These are phyloP conservation scores for Morpho deidamia DNA, from an alignment of 2,888 invertebrate genomes.

Conservation along the genomic window DNA sequence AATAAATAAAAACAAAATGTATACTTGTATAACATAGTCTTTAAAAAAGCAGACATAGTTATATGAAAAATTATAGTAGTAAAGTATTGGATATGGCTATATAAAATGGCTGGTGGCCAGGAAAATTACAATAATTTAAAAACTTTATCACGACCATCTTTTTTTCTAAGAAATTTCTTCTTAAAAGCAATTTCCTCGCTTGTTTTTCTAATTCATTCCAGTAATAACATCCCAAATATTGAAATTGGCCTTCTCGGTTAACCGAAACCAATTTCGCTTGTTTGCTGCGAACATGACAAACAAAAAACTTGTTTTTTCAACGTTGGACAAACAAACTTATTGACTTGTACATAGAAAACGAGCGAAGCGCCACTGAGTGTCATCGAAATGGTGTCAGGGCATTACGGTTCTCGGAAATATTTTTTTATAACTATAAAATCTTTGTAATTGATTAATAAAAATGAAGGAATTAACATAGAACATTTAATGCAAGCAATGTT, in stretches of 20 bases:
- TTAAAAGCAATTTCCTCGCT: background rate
- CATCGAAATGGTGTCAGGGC: background rate
- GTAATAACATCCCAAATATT: conserved; percentile 14
- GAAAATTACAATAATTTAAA: background rate
- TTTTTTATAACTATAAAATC: too few relatives aligned
- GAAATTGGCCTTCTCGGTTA: conserved; percentile 11
- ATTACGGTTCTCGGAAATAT: background rate
- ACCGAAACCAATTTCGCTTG: conserved; percentile 39
- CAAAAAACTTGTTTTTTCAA: conserved; percentile 35
- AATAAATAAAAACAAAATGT: too few relatives aligned
- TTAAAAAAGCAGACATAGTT: too few relatives aligned
- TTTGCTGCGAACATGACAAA: conserved; percentile 40
- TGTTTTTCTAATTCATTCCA: conserved; percentile 10
- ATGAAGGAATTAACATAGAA: too few relatives aligned
- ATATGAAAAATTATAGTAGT: too few relatives aligned
- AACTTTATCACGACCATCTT: background rate
- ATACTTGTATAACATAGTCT: too few relatives aligned
- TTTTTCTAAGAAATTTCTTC: background rate
- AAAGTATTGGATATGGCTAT: too few relatives aligned
- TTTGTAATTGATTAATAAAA: too few relatives aligned
- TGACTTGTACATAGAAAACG: conserved; percentile 11
- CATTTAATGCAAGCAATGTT: too few relatives aligned
- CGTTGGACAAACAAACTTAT: conserved; percentile 28
- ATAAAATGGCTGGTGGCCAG: too few relatives aligned
- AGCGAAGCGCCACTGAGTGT: background rate